Conservation (phyloP, 1,140 invertebrate genomes). For the Neelides sp. region DNA sequence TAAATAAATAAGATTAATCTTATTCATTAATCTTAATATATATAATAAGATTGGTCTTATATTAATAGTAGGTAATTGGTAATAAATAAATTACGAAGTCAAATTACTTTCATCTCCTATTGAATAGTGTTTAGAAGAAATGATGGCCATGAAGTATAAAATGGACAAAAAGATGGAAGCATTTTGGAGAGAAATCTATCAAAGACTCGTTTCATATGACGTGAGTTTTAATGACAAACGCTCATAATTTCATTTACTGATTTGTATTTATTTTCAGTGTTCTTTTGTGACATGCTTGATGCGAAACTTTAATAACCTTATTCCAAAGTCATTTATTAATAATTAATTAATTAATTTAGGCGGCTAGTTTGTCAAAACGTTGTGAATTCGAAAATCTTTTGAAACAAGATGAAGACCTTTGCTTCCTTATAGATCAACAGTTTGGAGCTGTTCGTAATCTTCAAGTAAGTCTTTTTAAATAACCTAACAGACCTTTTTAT, state of each 20-base stretch:
- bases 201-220: constrained; percentile 15
- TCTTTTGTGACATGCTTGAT: background rate
- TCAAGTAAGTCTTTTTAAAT: no score
- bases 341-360: background rate
- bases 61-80: constrained; percentile 1
- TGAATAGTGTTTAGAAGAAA: constrained; percentile 1
- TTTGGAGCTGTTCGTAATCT: no score
- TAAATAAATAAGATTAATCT: background rate
- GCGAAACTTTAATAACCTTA: background rate
- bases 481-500: no score
- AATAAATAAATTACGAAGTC: background rate
- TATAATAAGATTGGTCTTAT: background rate
- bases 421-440: no score
- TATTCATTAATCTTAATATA: background rate
- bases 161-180: constrained; percentile 12
- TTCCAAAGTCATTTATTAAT: background rate
- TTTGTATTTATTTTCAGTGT: background rate
- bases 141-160: constrained; percentile 14
- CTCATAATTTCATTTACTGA: background rate
- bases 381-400: constrained; percentile 2
- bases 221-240: constrained; percentile 9
- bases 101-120: background rate
- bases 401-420: constrained; percentile 4
- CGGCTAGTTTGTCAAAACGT: background rate
- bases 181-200: constrained; percentile 15